phyloP scores from a whole-genome alignment of 2,797 vertebrate genomes.

The Eleutherodactylus coqui region DNA sequence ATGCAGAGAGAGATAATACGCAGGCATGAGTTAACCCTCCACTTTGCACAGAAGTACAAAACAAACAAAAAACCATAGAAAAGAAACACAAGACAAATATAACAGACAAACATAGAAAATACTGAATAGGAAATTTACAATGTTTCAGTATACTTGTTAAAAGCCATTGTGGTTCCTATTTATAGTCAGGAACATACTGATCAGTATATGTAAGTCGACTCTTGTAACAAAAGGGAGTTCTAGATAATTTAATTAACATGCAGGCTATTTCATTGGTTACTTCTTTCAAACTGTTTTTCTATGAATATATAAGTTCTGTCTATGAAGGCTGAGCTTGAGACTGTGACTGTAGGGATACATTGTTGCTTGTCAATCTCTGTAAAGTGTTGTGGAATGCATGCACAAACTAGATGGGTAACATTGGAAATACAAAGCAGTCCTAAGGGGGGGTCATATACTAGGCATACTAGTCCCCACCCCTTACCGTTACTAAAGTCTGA shows the following conservation, averaged over 20 bases:
- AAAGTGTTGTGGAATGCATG: too few species aligned
- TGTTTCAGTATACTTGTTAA: background rate
- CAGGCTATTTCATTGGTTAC: background rate
- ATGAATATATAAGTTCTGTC: background rate
- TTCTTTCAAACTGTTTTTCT: background rate
- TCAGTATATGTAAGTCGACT: background rate
- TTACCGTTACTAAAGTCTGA: too few species aligned
- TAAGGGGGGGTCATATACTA: too few species aligned
- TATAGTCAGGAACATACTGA: background rate
- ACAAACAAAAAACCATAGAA: slow-evolving; percentile 29
- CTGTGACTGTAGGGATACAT: too few species aligned
- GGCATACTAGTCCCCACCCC: too few species aligned
- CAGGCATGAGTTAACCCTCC: slow-evolving; percentile 28
- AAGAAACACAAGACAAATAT: background rate
- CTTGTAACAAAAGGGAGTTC: background rate
- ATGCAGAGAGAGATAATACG: slow-evolving; percentile 50
- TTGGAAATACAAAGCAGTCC: too few species aligned
- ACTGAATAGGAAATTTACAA: background rate
- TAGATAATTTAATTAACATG: background rate
- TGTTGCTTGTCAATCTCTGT: too few species aligned
- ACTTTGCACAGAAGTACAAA: slow-evolving; percentile 29
- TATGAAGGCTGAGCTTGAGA: background rate
- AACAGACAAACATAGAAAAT: background rate
- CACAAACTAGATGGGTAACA: too few species aligned
- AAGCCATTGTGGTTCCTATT: background rate